Base-by-base conservation (phyloP, 2,113 vertebrate genomes). In the Callaeas wilsoni region DNA sequence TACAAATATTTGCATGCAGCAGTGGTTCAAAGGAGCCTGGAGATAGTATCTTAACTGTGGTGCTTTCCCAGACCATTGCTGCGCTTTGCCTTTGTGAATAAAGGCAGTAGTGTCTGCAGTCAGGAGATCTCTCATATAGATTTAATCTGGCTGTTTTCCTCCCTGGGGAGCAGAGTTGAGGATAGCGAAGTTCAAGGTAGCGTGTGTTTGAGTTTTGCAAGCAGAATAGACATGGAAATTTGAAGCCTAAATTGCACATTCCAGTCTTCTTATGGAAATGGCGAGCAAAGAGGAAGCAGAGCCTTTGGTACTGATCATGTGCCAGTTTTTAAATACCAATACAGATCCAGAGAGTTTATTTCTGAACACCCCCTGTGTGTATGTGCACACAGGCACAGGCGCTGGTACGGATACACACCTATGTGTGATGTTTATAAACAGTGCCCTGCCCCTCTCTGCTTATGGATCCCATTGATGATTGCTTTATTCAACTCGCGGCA, bases 1-100 rank as follows among this genome's bases (percentile, higher is more conserved):
- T 96, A 92, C 93, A 96, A 97, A 96, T 89, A 96, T 96, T 96
- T 96, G 92, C 93, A 92, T 96, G 96, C 94, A 93, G 90, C 86
- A 87, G 84, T 16, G 49, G 83, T 96, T 97, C 94, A 97, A 96
- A 96, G 93, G 90, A 95, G 90, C 93, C 86, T 79, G 80, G 65
- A 95, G 90, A 96, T 94, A 42, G 53, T 46, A 94, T 96, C 96
- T 97, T 92, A 96, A 94, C 92, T 53, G 90, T 89, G 86, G 92
- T 96, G 92, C 92, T 97, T 97, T 97, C 94, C 96, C 92, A 87
- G 94, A 91, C 93, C 74, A 85, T 81, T 82, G 82, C 95, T 73
- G 71, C 27, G 49, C 75, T 93, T 87, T 96, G 64, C 87, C 92
- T 97, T 96, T 95, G 96, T 96, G 97, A 96, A 96, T 86, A 76